phyloP scores from a whole-genome alignment of 2,888 invertebrate species.

The Heliconius erato region DNA sequence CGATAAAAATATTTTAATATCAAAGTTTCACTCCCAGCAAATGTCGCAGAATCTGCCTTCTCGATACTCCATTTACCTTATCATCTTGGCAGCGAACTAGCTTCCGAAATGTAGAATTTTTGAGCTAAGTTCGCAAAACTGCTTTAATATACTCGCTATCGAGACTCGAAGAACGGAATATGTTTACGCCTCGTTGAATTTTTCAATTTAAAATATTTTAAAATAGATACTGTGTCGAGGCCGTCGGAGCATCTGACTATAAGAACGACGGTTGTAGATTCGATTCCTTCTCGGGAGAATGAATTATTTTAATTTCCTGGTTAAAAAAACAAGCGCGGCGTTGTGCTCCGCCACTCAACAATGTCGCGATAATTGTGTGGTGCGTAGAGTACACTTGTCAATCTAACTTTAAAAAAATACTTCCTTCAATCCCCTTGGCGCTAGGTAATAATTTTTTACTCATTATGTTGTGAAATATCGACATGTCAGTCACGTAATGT shows the following conservation, averaged over 20 bases:
- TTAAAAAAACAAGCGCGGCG: too few relatives aligned
- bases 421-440: neutral
- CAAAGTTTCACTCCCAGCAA: slow-evolving; percentile 24
- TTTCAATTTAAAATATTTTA: slow-evolving; percentile 36
- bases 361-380: too few relatives aligned
- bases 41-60: slow-evolving; percentile 36
- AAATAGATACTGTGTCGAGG: neutral
- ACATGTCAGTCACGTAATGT: neutral
- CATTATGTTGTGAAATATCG: neutral
- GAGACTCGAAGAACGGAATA: slow-evolving; percentile 34
- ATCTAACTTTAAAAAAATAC: too few relatives aligned
- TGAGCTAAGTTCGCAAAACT: slow-evolving; percentile 43
- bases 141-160: slow-evolving; percentile 42
- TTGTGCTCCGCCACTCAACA: too few relatives aligned
- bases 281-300: too few relatives aligned
- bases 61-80: slow-evolving; percentile 44
- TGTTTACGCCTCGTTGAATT: slow-evolving; percentile 35
- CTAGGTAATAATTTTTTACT: neutral
- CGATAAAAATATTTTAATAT: slow-evolving; percentile 25
- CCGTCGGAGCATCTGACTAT: neutral
- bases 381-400: too few relatives aligned
- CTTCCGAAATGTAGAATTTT: slow-evolving; percentile 41
- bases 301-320: too few relatives aligned
- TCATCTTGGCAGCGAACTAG: slow-evolving; percentile 48
- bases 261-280: too few relatives aligned